Percentiles rank a stretch among this genome's conserved stretches.
phyloP scores from a whole-genome alignment of 2,888 invertebrate species.

The Sinopyrophorus schimmeli region DNA sequence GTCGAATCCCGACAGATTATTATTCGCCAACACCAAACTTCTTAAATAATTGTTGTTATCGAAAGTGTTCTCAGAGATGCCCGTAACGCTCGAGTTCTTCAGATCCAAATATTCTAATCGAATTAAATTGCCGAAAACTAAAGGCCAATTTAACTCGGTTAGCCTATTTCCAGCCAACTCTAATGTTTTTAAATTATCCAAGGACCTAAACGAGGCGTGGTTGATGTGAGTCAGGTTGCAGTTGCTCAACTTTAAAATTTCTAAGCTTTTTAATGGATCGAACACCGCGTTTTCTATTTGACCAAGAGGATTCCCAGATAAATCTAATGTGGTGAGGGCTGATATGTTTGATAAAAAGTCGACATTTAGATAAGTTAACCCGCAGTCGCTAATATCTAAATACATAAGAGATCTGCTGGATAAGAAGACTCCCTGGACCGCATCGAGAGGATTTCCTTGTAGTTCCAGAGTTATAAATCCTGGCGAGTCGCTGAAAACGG shows the following conservation, averaged over 20 bases:
- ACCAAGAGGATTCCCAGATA: conserved; percentile 68
- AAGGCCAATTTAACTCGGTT: conserved; percentile 63
- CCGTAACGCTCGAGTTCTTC: conserved; percentile 62
- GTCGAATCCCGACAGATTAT: conserved; percentile 66
- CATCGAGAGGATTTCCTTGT: conserved; percentile 67
- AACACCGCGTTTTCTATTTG: conserved; percentile 63
- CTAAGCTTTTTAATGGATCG: conserved; percentile 66
- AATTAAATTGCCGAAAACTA: conserved; percentile 62
- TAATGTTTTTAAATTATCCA: conserved; percentile 65
- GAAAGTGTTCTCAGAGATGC: conserved; percentile 67
- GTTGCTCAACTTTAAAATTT: conserved; percentile 66
- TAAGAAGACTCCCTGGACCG: conserved; percentile 67
- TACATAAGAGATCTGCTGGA: conserved; percentile 68
- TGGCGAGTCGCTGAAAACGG: conserved; percentile 64
- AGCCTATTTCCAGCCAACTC: conserved; percentile 66
- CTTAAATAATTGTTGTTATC: conserved; percentile 67
- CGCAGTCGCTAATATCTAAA: conserved; percentile 69
- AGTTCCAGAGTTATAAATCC: conserved; percentile 72
- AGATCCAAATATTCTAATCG: conserved; percentile 68
- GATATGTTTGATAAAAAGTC: conserved; percentile 70
- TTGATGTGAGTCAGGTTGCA: conserved; percentile 65
- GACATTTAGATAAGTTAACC: conserved; percentile 61
- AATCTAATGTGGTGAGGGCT: conserved; percentile 67
- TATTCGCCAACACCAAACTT: conserved; percentile 66
- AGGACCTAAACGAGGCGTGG: conserved; percentile 61